Percentiles rank a stretch among this genome's conserved stretches.
Conservation (phyloP, 1,140 invertebrate species). For the Drosophila busckii region DNA sequence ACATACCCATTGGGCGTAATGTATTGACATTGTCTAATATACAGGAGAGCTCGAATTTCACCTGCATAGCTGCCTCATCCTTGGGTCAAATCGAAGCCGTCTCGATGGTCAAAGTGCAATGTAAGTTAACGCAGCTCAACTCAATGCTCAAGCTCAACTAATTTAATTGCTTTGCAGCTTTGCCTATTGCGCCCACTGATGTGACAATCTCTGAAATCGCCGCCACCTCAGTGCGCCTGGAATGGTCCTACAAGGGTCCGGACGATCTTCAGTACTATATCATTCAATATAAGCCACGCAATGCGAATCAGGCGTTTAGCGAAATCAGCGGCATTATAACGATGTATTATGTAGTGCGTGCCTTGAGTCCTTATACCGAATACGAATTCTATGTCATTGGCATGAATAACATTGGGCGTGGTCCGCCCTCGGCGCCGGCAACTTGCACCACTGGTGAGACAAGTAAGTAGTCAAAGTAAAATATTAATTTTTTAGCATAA, state of each 20-base stretch:
- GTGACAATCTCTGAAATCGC: slow-evolving; percentile 95
- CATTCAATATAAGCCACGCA: slow-evolving; percentile 96
- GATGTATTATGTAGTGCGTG: slow-evolving; percentile 93
- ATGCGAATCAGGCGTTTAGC: slow-evolving; percentile 88
- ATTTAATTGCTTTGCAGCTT: slow-evolving; percentile 70
- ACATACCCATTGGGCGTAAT: slow-evolving; percentile 91
- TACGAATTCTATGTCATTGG: slow-evolving; percentile 98
- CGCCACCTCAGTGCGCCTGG: slow-evolving; percentile 92
- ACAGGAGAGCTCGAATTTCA: slow-evolving; percentile 96
- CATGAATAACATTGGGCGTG: slow-evolving; percentile 94
- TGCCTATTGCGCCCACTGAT: slow-evolving; percentile 92
- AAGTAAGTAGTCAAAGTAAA: slow-evolving; percentile 86
- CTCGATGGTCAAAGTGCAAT: slow-evolving; percentile 95
- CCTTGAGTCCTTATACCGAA: slow-evolving; percentile 94
- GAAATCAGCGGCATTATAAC: slow-evolving; percentile 96
- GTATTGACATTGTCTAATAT: slow-evolving; percentile 92
- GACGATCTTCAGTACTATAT: slow-evolving; percentile 95
- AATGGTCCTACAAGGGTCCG: slow-evolving; percentile 92
- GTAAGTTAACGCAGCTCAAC: too few species aligned
- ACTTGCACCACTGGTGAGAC: slow-evolving; percentile 97
- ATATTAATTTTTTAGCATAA: too few species aligned
- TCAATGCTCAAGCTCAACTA: too few species aligned
- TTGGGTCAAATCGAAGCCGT: slow-evolving; percentile 93
- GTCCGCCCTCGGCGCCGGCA: slow-evolving; percentile 90
- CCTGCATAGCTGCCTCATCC: slow-evolving; percentile 96